Evolutionary conservation across 2,888 invertebrate genomes (phyloP), one percentile per base, ranked within the genome.

Genomic region (Urechis unicinctus): DNA sequence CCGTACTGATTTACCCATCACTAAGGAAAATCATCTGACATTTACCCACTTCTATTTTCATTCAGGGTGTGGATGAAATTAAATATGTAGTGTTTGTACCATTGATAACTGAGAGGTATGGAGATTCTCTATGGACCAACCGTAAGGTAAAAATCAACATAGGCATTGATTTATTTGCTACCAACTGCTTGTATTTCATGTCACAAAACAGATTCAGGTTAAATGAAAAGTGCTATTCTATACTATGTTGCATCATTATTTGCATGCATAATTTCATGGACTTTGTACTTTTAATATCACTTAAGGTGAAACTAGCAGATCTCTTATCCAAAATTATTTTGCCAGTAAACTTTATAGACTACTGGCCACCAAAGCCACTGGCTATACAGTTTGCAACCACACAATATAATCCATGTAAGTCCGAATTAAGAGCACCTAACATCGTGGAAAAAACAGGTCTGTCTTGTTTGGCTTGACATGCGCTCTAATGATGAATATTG

Each of bases 371-470:
- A 2, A 62, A 69, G 47, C 77, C 75, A 56, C 64, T 78, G 24
- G 78, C 78, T 5, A 78, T 78, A 41, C 78, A 78, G 67, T 77
- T 78, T 66, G 77, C 78, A 13, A 77, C 78, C 2, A 78, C 77
- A 26, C 78, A 78, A 66, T 78, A 70, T 62, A 72, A 78, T 50
- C 65, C 61, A 2, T 74, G 74, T 73, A 66, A 66, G 52, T 29
- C 52, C n/a, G 26, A 53, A 21, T n/a, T n/a, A n/a, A n/a, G n/a
- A n/a, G n/a, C n/a, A n/a, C n/a, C n/a, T n/a, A n/a, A n/a, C n/a
- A n/a, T n/a, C n/a, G n/a, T n/a, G n/a, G n/a, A n/a, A n/a, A n/a
- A n/a, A n/a, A n/a, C n/a, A n/a, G n/a, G n/a, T n/a, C n/a, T n/a
- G n/a, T n/a, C n/a, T n/a, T n/a, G n/a, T n/a, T n/a, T n/a, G n/a